Evolutionary conservation across 2,888 invertebrate species (phyloP).

Genomic region (Drosophila anceps): DNA sequence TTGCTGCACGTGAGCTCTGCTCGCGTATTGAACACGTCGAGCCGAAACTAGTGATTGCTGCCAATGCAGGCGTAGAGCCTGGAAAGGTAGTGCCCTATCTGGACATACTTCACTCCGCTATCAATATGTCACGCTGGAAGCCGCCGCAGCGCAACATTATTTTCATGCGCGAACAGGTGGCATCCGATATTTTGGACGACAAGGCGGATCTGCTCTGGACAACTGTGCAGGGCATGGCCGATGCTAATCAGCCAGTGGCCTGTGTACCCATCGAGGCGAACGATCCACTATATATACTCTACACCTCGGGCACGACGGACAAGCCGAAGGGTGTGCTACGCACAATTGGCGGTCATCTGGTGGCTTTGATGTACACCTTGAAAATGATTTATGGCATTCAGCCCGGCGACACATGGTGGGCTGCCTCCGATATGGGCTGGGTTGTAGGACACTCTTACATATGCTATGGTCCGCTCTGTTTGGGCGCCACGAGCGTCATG

Average conservation of each 20-base stretch:
- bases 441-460: slow-evolving; percentile 98
- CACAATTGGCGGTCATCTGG: slow-evolving; percentile 95
- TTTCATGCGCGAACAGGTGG: slow-evolving; percentile 91
- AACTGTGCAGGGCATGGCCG: slow-evolving; percentile 87
- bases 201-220: slow-evolving; percentile 92
- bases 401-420: slow-evolving; percentile 95
- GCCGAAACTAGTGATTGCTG: slow-evolving; percentile 95
- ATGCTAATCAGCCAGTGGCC: slow-evolving; percentile 87
- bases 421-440: slow-evolving; percentile 91
- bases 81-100: slow-evolving; percentile 89
- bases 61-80: slow-evolving; percentile 96
- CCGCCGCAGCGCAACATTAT: slow-evolving; percentile 91
- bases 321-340: slow-evolving; percentile 92
- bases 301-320: slow-evolving; percentile 96
- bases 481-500: slow-evolving; percentile 92
- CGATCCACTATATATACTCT: slow-evolving; percentile 95
- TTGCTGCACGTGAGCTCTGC: slow-evolving; percentile 94
- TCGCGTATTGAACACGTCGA: slow-evolving; percentile 94
- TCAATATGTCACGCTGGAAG: slow-evolving; percentile 90
- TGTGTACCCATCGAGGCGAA: slow-evolving; percentile 95
- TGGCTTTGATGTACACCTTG: slow-evolving; percentile 94
- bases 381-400: slow-evolving; percentile 92
- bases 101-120: slow-evolving; percentile 87
- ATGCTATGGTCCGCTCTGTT: slow-evolving; percentile 94
- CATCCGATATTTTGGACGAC: slow-evolving; percentile 87